Percentiles rank a stretch among this genome's conserved stretches.
Conservation (phyloP, 2,113 vertebrate genomes). For the Upupa epops region DNA sequence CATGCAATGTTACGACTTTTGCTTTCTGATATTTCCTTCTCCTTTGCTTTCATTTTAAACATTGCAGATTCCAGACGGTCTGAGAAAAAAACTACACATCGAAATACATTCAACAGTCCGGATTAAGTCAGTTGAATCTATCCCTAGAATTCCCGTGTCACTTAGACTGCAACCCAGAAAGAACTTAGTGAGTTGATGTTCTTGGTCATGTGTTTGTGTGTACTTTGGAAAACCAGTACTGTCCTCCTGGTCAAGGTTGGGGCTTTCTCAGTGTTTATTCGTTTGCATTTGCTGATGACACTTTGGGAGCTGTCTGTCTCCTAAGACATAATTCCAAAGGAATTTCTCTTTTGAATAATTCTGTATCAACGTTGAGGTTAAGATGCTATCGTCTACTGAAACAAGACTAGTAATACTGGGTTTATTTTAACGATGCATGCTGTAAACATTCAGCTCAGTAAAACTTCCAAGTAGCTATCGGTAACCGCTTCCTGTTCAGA, state of each 20-base stretch:
- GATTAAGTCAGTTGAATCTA: conserved; percentile 82
- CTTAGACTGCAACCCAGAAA: conserved; percentile 82
- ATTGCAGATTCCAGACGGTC: conserved; percentile 83
- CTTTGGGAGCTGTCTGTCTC: not conserved
- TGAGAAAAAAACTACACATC: conserved; percentile 80
- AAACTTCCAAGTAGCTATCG: not conserved
- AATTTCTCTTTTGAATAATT: not conserved
- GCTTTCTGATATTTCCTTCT: not conserved
- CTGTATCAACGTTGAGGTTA: no score
- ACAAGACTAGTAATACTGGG: no score
- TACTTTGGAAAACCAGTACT: not conserved
- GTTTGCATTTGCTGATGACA: not conserved
- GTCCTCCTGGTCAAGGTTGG: not conserved
- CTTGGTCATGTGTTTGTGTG: not conserved
- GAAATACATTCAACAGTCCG: conserved; percentile 83
- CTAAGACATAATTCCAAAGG: not conserved
- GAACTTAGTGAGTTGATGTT: conserved; percentile 80
- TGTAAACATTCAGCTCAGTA: not conserved
- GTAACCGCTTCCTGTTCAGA: not conserved
- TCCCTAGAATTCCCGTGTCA: conserved; percentile 79
- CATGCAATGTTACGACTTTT: not conserved
- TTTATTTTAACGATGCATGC: no score
- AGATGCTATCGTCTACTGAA: not conserved
- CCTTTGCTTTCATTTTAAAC: conserved; percentile 29
- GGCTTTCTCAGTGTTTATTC: not conserved